Percentiles rank a stretch among this genome's conserved stretches.
These are phyloP conservation scores for Chrysodeixis includens DNA, from an alignment of 2,888 invertebrate species.

Conservation along the genomic window DNA sequence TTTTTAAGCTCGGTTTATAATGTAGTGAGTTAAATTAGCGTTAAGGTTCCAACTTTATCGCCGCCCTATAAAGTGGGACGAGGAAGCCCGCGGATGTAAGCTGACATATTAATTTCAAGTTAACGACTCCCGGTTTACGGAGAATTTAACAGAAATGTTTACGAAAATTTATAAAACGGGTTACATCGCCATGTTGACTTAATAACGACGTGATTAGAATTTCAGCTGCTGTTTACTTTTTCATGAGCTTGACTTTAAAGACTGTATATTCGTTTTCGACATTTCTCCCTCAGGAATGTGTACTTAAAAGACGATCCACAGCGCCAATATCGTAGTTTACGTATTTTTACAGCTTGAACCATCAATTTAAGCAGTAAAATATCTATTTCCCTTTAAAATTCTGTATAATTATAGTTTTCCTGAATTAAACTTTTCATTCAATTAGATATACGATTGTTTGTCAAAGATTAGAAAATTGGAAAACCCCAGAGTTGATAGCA, in stretches of 20 bases:
- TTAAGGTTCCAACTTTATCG: conserved; percentile 44
- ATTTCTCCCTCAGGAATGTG: background rate
- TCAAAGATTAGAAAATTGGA: no score
- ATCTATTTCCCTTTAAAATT: no score
- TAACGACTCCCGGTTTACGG: conserved; percentile 53
- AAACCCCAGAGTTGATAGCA: no score
- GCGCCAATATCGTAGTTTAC: background rate
- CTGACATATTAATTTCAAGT: conserved; percentile 65
- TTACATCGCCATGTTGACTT: conserved; percentile 5
- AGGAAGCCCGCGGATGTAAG: conserved; percentile 48
- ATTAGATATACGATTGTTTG: no score
- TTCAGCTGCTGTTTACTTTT: background rate
- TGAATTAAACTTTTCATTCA: no score
- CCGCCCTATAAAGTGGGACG: conserved; percentile 30
- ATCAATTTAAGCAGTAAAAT: no score
- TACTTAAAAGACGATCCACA: background rate
- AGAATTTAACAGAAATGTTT: conserved; percentile 49
- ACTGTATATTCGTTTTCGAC: background rate
- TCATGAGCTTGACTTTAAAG: background rate
- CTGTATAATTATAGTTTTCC: no score
- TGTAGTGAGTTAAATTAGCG: conserved; percentile 38
- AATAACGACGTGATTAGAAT: conserved; percentile 5
- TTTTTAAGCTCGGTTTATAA: conserved; percentile 13
- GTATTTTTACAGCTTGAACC: background rate
- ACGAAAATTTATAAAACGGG: conserved; percentile 14